Evolutionary conservation across 2,888 invertebrate genomes (phyloP), one percentile per base, ranked within the genome.

Genomic region (Fissipunctia ypsillon): DNA sequence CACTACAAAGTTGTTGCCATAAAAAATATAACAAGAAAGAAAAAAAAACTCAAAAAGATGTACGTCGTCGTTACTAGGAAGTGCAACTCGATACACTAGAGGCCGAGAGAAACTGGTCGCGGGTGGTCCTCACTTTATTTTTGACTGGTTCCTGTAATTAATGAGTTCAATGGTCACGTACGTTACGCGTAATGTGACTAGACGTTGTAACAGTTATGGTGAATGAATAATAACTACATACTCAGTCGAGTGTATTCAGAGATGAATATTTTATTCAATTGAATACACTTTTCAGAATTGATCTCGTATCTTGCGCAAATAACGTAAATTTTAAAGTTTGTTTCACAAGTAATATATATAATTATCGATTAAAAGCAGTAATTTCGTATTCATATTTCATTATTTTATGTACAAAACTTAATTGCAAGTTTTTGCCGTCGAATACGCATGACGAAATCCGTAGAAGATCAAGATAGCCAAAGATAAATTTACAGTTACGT

Each of bases 61-160:
- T 68, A 45, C 84, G 73, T 81, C 67, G 28, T 22, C 54, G 72
- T 83, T 88, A 87, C 88, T 90, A 90, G 90, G 90, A 90, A 92
- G 88, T 80, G 91, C 85, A 93, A 94, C 89, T 76, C 83, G 92
- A 94, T 93, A 93, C 91, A 89, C 90, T 89, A 84, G 89, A 82
- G 88, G 88, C 89, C 85, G 83, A 86, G 89, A 90, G 89, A 79
- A 92, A 89, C 87, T 84, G 89, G 87, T 86, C 82, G 89, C 91
- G 94, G 94, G 95, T 95, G 95, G 95, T 94, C 95, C 82, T 75
- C 78, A 79, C 72, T 85, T 86, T 88, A 85, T 84, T 82, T 82
- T 85, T 81, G 76, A 84, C 81, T 88, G 90, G 91, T 91, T 92
- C 91, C 90, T 87, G 89, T 91, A 91, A 94, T 93, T 93, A 94